Evolutionary conservation across 2,797 vertebrate genomes (phyloP), one percentile per base, ranked within the genome.

Genomic region (Toxotes lorentzi): DNA sequence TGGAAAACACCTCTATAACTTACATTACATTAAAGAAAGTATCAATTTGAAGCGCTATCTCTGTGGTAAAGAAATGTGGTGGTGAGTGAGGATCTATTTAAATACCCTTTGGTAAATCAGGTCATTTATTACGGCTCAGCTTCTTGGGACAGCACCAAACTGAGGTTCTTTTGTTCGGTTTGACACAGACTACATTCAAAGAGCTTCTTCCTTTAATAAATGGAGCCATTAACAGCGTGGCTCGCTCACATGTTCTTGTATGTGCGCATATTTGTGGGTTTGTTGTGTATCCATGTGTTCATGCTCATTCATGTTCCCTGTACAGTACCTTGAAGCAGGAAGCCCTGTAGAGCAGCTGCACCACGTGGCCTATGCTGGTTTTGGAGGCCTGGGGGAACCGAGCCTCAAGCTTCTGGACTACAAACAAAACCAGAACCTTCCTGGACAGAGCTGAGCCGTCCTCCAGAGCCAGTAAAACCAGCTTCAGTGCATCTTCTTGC

Each of bases 311-410:
- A 9, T 43, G 27, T 12, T n/a, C 16, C 17, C 11, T 16, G 24
- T 71, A 27, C 11, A 21, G 19, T 48, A 98, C 97, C 97, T 99
- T 98, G 92, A 99, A 99, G 94, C 97, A 98, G 48, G 98, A 98
- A 66, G 98, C 97, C 85, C 97, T 94, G 94, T 99, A 99, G 81
- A 99, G 95, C 85, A 99, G 96, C 94, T 98, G 97, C 90, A 98
- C 97, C 88, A 99, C 97, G 1, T 99, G 97, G 73, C 98, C 97
- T 86, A 98, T 98, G 95, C 97, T 98, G 66, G 98, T 98, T 95
- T 99, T 98, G 64, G 98, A 99, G 58, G 97, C 97, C 94, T 98
- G 98, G 85, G 97, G 97, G 92, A 99, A 99, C 75, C 97, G 96
- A 53, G 96, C 96, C 93, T 98, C 97, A 41, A 98, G 94, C 87